Evolutionary conservation across 1,140 invertebrate genomes (phyloP).

Genomic region (Agraylea sexmaculata): DNA sequence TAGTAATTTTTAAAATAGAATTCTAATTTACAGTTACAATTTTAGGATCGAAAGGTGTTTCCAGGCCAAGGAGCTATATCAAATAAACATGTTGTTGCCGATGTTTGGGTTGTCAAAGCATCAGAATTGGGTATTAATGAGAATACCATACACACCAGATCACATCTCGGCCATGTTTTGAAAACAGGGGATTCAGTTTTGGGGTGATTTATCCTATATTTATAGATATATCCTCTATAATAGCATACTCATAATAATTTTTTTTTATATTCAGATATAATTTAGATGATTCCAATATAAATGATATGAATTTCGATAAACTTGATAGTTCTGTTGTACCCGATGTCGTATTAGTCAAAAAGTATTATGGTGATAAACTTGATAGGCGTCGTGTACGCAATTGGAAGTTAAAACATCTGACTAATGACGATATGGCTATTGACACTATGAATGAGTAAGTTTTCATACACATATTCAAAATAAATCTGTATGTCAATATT

Average conservation of each 20-base stretch:
- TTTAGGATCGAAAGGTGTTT: constrained; percentile 56
- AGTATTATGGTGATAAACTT: constrained; percentile 68
- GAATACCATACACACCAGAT: constrained; percentile 72
- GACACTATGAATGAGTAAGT: constrained; percentile 60
- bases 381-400: constrained; percentile 59
- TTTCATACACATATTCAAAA: too few relatives aligned
- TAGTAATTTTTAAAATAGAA: not conserved
- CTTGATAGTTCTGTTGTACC: constrained; percentile 60
- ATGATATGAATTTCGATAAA: constrained; percentile 80
- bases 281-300: constrained; percentile 79
- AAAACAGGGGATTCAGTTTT: constrained; percentile 87
- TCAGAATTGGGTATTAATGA: constrained; percentile 79
- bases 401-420: constrained; percentile 89
- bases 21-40: not conserved
- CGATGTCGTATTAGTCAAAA: constrained; percentile 90
- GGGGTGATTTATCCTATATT: constrained; percentile 45
- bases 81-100: constrained; percentile 78
- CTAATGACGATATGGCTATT: constrained; percentile 53
- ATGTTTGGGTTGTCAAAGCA: constrained; percentile 86
- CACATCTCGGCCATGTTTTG: constrained; percentile 89
- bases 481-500: too few relatives aligned
- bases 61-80: constrained; percentile 81
- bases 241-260: constrained; percentile 7
- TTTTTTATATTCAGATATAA: constrained; percentile 57
- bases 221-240: not conserved